These are phyloP conservation scores for Lydus trimaculatus DNA, from an alignment of 2,888 invertebrate genomes.

Conservation along the genomic window DNA sequence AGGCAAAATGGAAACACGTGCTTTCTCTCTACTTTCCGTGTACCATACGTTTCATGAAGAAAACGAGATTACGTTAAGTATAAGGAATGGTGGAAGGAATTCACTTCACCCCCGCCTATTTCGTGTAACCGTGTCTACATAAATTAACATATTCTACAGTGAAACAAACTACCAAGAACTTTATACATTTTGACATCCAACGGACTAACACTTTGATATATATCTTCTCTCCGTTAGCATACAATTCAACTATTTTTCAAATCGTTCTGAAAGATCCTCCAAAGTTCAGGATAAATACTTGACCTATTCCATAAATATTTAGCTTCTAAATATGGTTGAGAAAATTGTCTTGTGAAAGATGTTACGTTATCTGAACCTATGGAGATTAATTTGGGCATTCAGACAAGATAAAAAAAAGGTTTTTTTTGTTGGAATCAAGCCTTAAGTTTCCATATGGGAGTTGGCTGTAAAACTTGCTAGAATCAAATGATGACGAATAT, in stretches of 20 bases:
- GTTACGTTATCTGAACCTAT: conserved; percentile 11
- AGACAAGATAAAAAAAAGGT: neutral
- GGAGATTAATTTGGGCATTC: conserved; percentile 11
- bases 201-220: neutral
- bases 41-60: conserved; percentile 15
- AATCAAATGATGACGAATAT: conserved; percentile 22
- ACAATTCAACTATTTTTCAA: too few relatives aligned
- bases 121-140: conserved; percentile 41
- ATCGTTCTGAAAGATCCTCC: too few relatives aligned
- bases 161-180: conserved; percentile 17
- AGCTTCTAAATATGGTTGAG: conserved; percentile 14
- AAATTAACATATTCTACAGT: conserved; percentile 37
- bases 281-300: neutral
- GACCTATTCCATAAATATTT: conserved; percentile 11
- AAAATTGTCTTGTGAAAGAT: neutral
- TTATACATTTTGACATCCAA: conserved; percentile 15
- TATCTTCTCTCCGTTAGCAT: too few relatives aligned
- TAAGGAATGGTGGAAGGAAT: conserved; percentile 27
- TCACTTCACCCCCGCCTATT: conserved; percentile 34
- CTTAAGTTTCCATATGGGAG: conserved; percentile 5
- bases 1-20: conserved; percentile 29
- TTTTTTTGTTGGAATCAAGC: neutral
- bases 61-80: conserved; percentile 31
- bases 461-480: conserved; percentile 14
- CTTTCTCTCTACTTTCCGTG: conserved; percentile 18